phyloP scores from a whole-genome alignment of 2,888 invertebrate genomes.

The Stomorhina lunata region DNA sequence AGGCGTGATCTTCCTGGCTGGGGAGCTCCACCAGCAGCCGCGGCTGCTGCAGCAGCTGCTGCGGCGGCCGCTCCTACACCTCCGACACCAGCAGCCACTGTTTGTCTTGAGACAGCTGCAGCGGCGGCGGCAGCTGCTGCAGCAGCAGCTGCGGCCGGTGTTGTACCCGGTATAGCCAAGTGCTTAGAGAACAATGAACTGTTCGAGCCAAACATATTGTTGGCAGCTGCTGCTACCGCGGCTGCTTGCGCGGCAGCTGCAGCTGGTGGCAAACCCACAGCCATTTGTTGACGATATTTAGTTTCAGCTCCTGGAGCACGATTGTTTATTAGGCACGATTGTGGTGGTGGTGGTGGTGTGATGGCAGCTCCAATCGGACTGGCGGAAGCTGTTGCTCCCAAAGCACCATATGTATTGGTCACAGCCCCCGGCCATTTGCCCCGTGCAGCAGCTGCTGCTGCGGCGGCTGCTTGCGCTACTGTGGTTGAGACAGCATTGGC shows the following conservation, averaged over 20 bases:
- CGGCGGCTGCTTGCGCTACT: constrained; percentile 76
- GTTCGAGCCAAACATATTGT: constrained; percentile 86
- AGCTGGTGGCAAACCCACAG: constrained; percentile 78
- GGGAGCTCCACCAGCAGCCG: constrained; percentile 73
- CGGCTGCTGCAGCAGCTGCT: constrained; percentile 83
- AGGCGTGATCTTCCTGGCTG: constrained; percentile 87
- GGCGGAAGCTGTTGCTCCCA: constrained; percentile 78
- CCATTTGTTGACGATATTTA: constrained; percentile 85
- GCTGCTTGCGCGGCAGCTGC: constrained; percentile 76
- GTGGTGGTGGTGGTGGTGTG: constrained; percentile 89
- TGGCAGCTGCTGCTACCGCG: constrained; percentile 79
- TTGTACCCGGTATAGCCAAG: constrained; percentile 75
- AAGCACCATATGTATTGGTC: constrained; percentile 75
- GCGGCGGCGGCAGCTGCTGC: constrained; percentile 70
- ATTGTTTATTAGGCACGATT: constrained; percentile 84
- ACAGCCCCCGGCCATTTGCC: constrained; percentile 81
- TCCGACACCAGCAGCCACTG: constrained; percentile 60
- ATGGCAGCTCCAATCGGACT: constrained; percentile 82
- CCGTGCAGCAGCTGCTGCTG: constrained; percentile 76
- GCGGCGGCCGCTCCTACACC: constrained; percentile 75
- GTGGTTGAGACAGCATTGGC: constrained; percentile 78
- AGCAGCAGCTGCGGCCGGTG: constrained; percentile 72
- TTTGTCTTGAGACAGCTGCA: constrained; percentile 80
- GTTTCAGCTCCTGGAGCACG: constrained; percentile 95
- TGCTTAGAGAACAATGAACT: constrained; percentile 88